Conservation (phyloP, 2,888 invertebrate species). For the Odontocolon sp. region DNA sequence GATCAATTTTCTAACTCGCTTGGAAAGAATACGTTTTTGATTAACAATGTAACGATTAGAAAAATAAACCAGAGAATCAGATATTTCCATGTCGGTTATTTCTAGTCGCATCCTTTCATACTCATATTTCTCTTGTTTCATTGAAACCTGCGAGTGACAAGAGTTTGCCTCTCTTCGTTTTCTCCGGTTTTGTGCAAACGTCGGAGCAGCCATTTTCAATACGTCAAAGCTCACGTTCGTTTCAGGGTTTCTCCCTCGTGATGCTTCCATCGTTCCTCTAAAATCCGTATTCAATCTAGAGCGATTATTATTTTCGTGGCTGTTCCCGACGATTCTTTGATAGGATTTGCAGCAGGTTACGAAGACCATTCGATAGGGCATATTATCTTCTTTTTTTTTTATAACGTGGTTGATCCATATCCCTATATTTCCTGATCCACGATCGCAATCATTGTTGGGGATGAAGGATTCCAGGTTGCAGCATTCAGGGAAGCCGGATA, state of each 20-base stretch:
- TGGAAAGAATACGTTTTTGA: too few relatives aligned
- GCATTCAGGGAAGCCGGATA: not conserved
- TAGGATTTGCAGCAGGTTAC: not conserved
- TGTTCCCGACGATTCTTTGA: not conserved
- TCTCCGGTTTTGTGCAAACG: slow-evolving; percentile 37
- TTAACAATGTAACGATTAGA: too few relatives aligned
- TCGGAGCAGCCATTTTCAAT: slow-evolving; percentile 2
- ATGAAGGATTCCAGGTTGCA: not conserved
- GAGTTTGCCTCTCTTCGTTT: slow-evolving; percentile 2
- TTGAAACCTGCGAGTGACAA: slow-evolving; percentile 16
- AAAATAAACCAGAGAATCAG: too few relatives aligned
- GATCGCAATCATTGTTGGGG: not conserved
- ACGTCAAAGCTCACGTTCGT: slow-evolving; percentile 29
- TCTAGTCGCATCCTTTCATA: not conserved
- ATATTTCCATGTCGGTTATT: too few relatives aligned
- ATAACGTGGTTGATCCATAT: not conserved
- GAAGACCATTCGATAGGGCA: not conserved
- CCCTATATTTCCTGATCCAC: not conserved
- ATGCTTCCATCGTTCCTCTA: not conserved
- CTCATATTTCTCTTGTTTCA: not conserved
- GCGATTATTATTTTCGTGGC: slow-evolving; percentile 22
- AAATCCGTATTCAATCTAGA: slow-evolving; percentile 6
- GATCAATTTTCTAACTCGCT: too few relatives aligned
- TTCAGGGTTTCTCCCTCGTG: not conserved
- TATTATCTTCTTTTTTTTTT: not conserved